Conservation (phyloP, 2,797 vertebrate genomes). For the Epinephelus coioides region DNA sequence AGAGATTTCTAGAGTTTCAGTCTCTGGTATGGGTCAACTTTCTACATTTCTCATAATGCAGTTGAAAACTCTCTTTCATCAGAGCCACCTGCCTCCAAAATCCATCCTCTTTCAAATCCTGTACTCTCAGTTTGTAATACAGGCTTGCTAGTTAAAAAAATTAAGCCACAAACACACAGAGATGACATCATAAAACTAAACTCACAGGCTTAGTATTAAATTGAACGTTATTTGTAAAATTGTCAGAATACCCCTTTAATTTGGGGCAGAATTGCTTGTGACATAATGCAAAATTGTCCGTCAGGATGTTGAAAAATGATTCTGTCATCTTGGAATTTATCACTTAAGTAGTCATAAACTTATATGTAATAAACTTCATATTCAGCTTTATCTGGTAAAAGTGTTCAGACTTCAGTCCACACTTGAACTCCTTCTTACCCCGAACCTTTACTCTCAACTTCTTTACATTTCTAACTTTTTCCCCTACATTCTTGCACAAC, state of each 20-base stretch:
- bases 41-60: constrained; percentile 21
- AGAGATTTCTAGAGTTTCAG: not conserved
- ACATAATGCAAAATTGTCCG: not conserved
- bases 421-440: not conserved
- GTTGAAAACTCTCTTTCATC: not conserved
- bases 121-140: not conserved
- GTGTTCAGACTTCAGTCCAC: not conserved
- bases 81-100: not conserved
- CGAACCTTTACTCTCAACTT: not conserved
- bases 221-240: not conserved
- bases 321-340: not conserved
- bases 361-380: not conserved
- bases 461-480: constrained; percentile 10
- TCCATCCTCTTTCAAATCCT: not conserved
- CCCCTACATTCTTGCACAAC: not conserved
- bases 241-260: not conserved
- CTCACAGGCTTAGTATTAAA: too few species aligned
- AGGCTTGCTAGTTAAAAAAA: not conserved
- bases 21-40: not conserved
- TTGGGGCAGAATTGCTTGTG: not conserved
- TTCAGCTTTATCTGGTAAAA: not conserved
- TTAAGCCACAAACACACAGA: not conserved
- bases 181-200: not conserved
- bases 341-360: accelerated
- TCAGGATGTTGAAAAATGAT: not conserved